Base-by-base conservation (phyloP, 2,888 invertebrate genomes). In the Leptinotarsa haldemani region DNA sequence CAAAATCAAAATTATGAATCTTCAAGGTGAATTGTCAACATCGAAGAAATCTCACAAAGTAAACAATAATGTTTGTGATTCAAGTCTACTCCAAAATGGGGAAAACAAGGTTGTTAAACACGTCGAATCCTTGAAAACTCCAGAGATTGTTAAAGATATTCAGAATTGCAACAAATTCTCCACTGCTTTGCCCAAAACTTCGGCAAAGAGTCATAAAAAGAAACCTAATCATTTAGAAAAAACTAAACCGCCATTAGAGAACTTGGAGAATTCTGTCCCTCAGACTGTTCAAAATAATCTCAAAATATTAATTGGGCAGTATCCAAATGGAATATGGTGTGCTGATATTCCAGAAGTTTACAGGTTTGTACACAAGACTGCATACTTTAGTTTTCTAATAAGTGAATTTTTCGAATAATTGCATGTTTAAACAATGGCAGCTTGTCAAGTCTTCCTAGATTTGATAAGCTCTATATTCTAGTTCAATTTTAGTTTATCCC, bases 241-340 rank as follows among this genome's bases (percentile, higher is more conserved):
- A n/a, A 30, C n/a, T 7, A 61, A 61, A 40, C 7, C 30, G 12
- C 61, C 61, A 4, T n/a, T 20, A 1, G 69, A 75, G 2, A 75
- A 75, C 47, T 72, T 74, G 16, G 74, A 70, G 12, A 73, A 74
- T 30, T 80, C 76, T 46, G 83, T 86, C 30, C 86, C 85, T 12
- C 64, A 69, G 25, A 69, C 69, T 16, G 79, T 87, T 2, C 83
- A 83, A 73, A 73, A 80, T 22, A 85, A 85, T 75, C 78, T 87
- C 25, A 81, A 77, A 67, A 73, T 46, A 15, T 75, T 90, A 30
- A 86, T 90, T 5, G 64, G 70, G 0, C 83, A 86, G 25, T 83
- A 87, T 65, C 85, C 88, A 0, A 85, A 88, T 0, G 90, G 90
- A 2, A 85, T 91, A 15, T 88, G 88, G 88, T 89, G 88, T 78